Percentiles rank a stretch among this genome's conserved stretches.
phyloP scores from a whole-genome alignment of 2,113 vertebrate species.

The Microtus richardsoni region DNA sequence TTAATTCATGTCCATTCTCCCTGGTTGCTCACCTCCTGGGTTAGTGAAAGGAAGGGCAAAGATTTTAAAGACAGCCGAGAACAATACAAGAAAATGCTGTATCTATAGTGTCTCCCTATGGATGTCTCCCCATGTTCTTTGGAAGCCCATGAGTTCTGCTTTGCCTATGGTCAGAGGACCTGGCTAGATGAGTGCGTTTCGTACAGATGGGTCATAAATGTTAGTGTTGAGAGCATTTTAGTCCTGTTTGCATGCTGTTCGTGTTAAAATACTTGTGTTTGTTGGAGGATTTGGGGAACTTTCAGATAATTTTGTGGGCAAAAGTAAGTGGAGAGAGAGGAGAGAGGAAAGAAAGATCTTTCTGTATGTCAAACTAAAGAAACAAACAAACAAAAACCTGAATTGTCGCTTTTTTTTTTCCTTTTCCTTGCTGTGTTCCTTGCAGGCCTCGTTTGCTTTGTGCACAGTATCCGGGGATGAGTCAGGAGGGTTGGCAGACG shows the following conservation, averaged over 20 bases:
- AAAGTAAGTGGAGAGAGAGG: neutral
- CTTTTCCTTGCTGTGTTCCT: neutral
- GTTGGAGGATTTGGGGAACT: neutral
- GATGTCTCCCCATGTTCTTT: neutral
- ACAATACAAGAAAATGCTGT: neutral
- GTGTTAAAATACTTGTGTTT: neutral
- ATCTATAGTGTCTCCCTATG: neutral
- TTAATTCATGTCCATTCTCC: neutral
- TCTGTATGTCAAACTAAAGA: neutral
- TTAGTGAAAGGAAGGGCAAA: neutral
- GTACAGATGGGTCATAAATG: neutral
- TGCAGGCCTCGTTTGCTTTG: neutral
- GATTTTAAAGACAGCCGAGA: neutral
- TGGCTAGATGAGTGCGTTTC: neutral
- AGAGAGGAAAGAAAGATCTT: neutral
- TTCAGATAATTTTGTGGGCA: neutral
- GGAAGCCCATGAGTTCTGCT: neutral
- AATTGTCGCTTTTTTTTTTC: neutral
- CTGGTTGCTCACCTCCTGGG: neutral
- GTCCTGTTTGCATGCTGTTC: neutral
- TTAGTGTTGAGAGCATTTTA: neutral
- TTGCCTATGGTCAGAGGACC: neutral
- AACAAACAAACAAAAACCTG: neutral
- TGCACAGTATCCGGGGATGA: neutral
- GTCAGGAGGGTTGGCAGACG: neutral